Base-by-base conservation (phyloP, 2,888 invertebrate genomes). In the Trissolcus brochymenae region DNA sequence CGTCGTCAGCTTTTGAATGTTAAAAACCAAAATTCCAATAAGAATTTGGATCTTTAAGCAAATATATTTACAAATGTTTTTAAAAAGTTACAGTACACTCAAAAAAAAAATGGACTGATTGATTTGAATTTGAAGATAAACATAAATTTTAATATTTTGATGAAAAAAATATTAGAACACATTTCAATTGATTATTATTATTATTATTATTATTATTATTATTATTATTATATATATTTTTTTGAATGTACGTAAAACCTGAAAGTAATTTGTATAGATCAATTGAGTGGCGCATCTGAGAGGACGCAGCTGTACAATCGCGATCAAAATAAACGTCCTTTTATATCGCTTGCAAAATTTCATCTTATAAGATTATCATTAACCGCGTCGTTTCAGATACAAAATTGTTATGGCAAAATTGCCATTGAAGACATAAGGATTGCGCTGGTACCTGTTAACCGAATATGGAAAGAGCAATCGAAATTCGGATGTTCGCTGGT, bases 371-470 rank as follows among this genome's bases (percentile, higher is more conserved):
- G 49, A 49, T 55, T 50, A 70, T 61, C 49, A 70, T 61, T 56
- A 70, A 61, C 53, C 51, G 51, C 9, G 62, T 51, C 71, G 49
- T 55, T 51, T 65, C 59, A 51, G 65, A 65, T 72, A 65, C 60
- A 65, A 64, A 72, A 65, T 72, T 60, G 54, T 56, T 54, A 13
- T 41, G 35, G 35, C 35, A 35, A 2, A 35, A 35, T 35, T 35
- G 35, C 35, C 56, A 64, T 65, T 60, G 59, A 64, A 72, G 64
- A 65, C 17, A 60, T 49, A 65, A 72, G 65, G 59, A 60, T 41
- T 57, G 21, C 71, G 35, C 50, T 72, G 51, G 59, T 65, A 65
- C 72, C 72, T 65, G 72, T 54, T 59, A 72, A 72, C 72, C 72
- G 65, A 72, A 40, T 49, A 59, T 46, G 59, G 16, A 65, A 59